Conservation (phyloP, 2,113 vertebrate genomes). For the Syngnathus scovelli region DNA sequence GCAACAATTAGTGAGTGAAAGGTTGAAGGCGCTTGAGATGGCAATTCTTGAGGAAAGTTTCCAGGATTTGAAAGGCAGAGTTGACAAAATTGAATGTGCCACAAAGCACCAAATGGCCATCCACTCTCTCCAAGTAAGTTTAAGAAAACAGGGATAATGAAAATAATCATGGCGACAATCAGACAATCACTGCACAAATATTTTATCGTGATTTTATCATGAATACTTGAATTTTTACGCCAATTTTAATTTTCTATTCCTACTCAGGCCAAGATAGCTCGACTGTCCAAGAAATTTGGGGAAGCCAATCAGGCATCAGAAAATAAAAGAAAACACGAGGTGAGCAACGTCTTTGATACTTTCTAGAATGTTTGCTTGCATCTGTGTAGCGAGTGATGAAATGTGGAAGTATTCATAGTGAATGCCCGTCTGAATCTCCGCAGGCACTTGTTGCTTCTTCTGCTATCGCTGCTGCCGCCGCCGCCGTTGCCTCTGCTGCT, state of each 20-base stretch:
- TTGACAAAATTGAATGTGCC: constrained; percentile 87
- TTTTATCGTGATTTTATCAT: too few species aligned
- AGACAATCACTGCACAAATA: too few species aligned
- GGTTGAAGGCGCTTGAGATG: constrained; percentile 76
- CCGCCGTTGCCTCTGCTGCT: constrained; percentile 11
- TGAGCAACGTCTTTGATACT: constrained; percentile 43
- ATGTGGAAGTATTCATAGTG: neutral
- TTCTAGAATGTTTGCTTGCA: neutral
- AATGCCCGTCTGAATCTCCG: constrained; percentile 5
- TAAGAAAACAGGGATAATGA: neutral
- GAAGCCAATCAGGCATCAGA: constrained; percentile 82
- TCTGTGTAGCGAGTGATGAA: neutral
- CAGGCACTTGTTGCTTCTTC: constrained; percentile 42
- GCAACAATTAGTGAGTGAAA: constrained; percentile 85
- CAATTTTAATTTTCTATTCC: neutral
- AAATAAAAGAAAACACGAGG: constrained; percentile 89
- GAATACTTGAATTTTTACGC: neutral
- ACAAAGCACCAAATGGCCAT: constrained; percentile 87
- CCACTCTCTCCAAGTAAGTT: constrained; percentile 82
- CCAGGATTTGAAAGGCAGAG: constrained; percentile 83
- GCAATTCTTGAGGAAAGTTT: constrained; percentile 83
- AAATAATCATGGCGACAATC: too few species aligned
- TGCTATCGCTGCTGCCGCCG: constrained; percentile 4
- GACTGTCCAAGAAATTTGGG: constrained; percentile 91
- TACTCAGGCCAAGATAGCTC: constrained; percentile 84